phyloP scores from a whole-genome alignment of 92 coral and sea anemone species.

The Paragorgia papillata region DNA sequence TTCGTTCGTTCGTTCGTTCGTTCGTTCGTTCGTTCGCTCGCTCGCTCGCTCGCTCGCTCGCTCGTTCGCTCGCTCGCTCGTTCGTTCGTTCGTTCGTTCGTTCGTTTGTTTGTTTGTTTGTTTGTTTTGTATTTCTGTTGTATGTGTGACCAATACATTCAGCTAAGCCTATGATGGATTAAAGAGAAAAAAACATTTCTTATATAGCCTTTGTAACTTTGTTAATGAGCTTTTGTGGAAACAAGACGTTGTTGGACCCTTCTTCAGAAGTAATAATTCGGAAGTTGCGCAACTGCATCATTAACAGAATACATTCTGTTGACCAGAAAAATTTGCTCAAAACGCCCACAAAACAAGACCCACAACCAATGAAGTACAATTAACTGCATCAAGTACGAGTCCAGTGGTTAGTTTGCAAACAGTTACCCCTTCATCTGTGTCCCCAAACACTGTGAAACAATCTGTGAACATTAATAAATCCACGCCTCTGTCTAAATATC shows the following conservation, averaged over 20 bases:
- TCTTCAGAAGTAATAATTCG: slow-evolving; percentile 13
- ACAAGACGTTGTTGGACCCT: slow-evolving; percentile 14
- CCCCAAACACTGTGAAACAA: slow-evolving; percentile 8
- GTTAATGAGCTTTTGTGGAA: slow-evolving; percentile 41
- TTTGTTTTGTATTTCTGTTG: slow-evolving; percentile 17
- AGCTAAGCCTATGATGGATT: slow-evolving; percentile 26
- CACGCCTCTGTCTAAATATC: slow-evolving; percentile 9
- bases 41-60: too few relatives aligned
- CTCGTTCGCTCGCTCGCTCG: too few relatives aligned
- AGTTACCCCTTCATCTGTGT: too few relatives aligned
- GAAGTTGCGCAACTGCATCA: slow-evolving; percentile 8
- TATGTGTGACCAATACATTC: slow-evolving; percentile 20
- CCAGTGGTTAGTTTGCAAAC: too few relatives aligned
- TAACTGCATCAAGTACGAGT: slow-evolving; percentile 9
- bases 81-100: too few relatives aligned
- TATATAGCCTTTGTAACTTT: slow-evolving; percentile 21
- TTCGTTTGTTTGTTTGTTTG: too few relatives aligned
- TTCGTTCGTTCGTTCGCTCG: background rate
- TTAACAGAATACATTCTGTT: slow-evolving; percentile 17
- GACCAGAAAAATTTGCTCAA: slow-evolving; percentile 22
- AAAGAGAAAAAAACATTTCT: slow-evolving; percentile 29
- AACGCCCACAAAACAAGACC: slow-evolving; percentile 25
- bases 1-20: too few relatives aligned
- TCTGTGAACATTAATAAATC: slow-evolving; percentile 7
- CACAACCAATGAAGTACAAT: slow-evolving; percentile 26